phyloP scores from a whole-genome alignment of 2,888 invertebrate species.

The Oligia strigilis region DNA sequence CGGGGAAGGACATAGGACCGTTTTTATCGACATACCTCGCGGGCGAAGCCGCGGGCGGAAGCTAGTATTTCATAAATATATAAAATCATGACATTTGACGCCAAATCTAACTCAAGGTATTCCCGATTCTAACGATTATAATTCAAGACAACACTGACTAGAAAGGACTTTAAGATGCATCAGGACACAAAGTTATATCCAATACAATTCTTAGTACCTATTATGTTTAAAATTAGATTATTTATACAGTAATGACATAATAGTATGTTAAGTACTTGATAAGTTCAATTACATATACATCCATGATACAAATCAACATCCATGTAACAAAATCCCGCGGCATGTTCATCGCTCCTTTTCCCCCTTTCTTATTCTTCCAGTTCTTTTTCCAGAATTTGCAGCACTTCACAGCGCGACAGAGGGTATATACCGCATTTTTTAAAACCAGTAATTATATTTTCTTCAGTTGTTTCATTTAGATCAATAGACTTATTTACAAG shows the following conservation, averaged over 20 bases:
- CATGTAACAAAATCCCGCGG: not conserved
- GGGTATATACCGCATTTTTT: slow-evolving; percentile 28
- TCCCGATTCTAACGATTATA: too few relatives aligned
- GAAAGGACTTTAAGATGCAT: not conserved
- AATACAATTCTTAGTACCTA: not conserved
- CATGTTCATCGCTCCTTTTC: not conserved
- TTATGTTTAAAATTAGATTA: not conserved
- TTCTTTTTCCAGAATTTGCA: slow-evolving; percentile 18
- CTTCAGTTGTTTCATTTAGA: slow-evolving; percentile 14
- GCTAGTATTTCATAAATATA: not conserved
- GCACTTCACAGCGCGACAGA: slow-evolving; percentile 23
- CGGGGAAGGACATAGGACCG: too few relatives aligned
- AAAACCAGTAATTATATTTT: slow-evolving; percentile 25
- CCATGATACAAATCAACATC: not conserved
- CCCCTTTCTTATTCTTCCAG: slow-evolving; percentile 1
- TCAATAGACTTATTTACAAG: slow-evolving; percentile 22
- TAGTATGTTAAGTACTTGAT: not conserved
- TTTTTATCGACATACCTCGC: too few relatives aligned
- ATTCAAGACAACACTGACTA: not conserved
- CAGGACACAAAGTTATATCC: not conserved
- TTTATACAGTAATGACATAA: not conserved
- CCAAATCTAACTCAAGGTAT: not conserved
- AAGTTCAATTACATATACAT: not conserved
- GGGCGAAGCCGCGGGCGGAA: too few relatives aligned
- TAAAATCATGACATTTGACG: not conserved